A percentile compares a stretch with the other conserved stretches of the same genome.
Conservation (phyloP, 2,797 vertebrate genomes). For the Rhabdomys pumilio region DNA sequence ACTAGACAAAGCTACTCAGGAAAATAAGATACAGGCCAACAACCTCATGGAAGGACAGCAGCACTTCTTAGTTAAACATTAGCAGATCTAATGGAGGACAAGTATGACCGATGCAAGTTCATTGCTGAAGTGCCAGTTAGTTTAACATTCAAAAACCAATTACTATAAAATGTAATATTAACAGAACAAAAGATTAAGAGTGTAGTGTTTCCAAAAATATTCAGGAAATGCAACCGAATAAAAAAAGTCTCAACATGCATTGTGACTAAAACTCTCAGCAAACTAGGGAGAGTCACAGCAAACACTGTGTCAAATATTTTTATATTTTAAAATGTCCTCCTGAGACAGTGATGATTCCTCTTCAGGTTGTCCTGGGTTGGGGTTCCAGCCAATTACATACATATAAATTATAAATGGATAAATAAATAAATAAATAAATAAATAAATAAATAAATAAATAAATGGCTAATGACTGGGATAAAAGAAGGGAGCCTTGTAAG, state of each 20-base stretch:
- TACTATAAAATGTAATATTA: not conserved
- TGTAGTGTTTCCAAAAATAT: not conserved
- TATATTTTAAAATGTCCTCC: not conserved
- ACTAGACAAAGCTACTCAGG: not conserved
- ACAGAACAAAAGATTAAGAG: not conserved
- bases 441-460: not conserved
- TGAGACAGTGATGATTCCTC: not conserved
- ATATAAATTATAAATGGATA: not conserved
- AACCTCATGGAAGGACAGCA: not conserved
- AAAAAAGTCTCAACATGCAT: not conserved
- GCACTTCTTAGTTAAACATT: not conserved
- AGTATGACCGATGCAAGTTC: not conserved
- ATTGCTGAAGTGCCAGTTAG: not conserved
- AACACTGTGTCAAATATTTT: not conserved
- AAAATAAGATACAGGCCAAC: not conserved
- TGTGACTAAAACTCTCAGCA: conserved; percentile 18
- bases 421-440: not conserved
- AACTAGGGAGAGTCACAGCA: not conserved
- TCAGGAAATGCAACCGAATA: not conserved
- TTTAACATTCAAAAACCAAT: not conserved
- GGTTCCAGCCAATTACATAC: not conserved
- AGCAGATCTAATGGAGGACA: not conserved
- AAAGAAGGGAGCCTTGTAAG: conserved; percentile 28
- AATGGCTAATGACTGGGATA: not conserved
- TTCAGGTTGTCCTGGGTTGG: not conserved